These are phyloP conservation scores for Drosophila melanogaster DNA, from an alignment of 1,140 invertebrate genomes.

Conservation along the genomic window DNA sequence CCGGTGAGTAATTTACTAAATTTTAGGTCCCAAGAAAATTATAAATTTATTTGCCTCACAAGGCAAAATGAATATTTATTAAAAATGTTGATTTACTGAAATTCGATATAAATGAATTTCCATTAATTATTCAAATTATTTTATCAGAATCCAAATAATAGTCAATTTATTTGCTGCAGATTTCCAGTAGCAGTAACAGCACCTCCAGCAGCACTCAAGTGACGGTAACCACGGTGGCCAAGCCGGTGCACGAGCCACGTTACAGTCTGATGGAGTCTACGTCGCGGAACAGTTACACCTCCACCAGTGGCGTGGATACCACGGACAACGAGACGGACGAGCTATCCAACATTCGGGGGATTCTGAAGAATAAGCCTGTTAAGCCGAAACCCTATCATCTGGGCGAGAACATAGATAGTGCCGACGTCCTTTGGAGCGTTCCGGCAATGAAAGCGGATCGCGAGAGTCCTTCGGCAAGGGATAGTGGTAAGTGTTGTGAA, in stretches of 20 bases:
- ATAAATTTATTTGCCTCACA: no score
- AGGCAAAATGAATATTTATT: no score
- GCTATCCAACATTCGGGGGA: conserved; percentile 87
- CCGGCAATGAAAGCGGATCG: conserved; percentile 57
- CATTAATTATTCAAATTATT: no score
- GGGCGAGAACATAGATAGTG: conserved; percentile 87
- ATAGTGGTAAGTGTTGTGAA: conserved; percentile 40
- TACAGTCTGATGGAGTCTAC: conserved; percentile 62
- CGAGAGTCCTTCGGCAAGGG: conserved; percentile 48
- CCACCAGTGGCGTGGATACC: conserved; percentile 84
- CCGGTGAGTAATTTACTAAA: conserved; percentile 17
- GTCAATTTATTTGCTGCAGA: not conserved
- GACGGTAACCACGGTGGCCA: conserved; percentile 60
- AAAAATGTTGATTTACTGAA: no score
- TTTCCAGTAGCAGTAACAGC: not conserved
- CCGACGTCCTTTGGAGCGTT: conserved; percentile 85
- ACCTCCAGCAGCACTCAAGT: conserved; percentile 43
- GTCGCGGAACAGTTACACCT: conserved; percentile 71
- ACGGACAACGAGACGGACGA: conserved; percentile 84
- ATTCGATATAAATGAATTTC: no score
- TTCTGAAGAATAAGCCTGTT: conserved; percentile 89
- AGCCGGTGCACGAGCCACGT: conserved; percentile 48
- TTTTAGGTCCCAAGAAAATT: no score
- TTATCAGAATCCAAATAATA: no score
- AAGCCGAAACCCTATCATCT: conserved; percentile 89